phyloP scores from a whole-genome alignment of 2,888 invertebrate genomes.

The Tethea ocularis region DNA sequence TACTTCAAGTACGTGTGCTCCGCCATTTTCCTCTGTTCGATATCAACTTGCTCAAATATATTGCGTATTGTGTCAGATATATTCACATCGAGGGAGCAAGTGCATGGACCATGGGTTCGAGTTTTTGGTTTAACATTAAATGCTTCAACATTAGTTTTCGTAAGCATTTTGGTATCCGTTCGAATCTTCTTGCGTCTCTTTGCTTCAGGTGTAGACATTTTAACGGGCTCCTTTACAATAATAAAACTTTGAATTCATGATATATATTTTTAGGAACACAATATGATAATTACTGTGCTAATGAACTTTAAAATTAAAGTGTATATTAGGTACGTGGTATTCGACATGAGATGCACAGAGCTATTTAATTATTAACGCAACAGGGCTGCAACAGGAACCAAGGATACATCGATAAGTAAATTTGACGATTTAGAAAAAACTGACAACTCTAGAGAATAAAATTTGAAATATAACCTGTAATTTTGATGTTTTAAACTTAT shows the following conservation, averaged over 20 bases:
- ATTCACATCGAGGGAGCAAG: slow-evolving; percentile 68
- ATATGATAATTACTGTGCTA: no score
- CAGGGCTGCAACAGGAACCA: no score
- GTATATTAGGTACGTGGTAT: no score
- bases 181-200: slow-evolving; percentile 47
- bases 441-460: no score
- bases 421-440: no score
- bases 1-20: slow-evolving; percentile 69
- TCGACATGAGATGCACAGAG: no score
- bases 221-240: slow-evolving; percentile 54
- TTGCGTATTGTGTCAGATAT: slow-evolving; percentile 73
- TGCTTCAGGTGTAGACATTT: slow-evolving; percentile 45
- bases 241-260: no score
- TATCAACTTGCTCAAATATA: slow-evolving; percentile 75
- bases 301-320: no score
- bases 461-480: no score
- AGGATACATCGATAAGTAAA: no score
- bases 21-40: slow-evolving; percentile 66
- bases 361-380: no score
- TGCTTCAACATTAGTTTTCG: slow-evolving; percentile 69
- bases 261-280: slow-evolving; percentile 5
- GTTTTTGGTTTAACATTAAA: slow-evolving; percentile 65
- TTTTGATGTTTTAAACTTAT: no score
- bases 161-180: slow-evolving; percentile 50
- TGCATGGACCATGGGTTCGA: slow-evolving; percentile 63